Conservation (phyloP, 2,113 vertebrate genomes). For the Callopanchax toddi region DNA sequence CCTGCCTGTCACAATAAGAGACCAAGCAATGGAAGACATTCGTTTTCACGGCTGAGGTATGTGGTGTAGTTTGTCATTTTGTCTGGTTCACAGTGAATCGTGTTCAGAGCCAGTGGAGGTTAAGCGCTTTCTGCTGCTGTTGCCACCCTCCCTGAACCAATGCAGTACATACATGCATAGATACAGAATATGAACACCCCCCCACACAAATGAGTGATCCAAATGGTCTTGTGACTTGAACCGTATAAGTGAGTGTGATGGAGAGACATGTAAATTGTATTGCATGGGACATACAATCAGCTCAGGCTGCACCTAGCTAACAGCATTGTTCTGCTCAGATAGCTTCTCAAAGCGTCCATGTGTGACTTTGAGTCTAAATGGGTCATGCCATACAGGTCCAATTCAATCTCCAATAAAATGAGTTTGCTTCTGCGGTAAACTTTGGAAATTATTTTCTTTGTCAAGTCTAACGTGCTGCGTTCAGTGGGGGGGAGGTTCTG, state of each 20-base stretch:
- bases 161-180: slow-evolving; percentile 1
- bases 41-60: slow-evolving; percentile 69
- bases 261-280: slow-evolving; percentile 78
- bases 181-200: slow-evolving; percentile 33
- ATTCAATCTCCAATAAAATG: slow-evolving; percentile 74
- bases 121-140: slow-evolving; percentile 51
- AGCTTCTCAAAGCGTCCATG: slow-evolving; percentile 53
- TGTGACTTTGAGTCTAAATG: slow-evolving; percentile 68
- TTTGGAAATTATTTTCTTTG: slow-evolving; percentile 68
- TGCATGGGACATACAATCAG: slow-evolving; percentile 62
- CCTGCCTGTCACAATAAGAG: slow-evolving; percentile 80
- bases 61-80: slow-evolving; percentile 64
- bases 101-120: slow-evolving; percentile 52
- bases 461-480: slow-evolving; percentile 44
- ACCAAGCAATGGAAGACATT: slow-evolving; percentile 44
- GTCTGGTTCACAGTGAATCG: slow-evolving; percentile 51
- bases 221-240: slow-evolving; percentile 72
- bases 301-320: slow-evolving; percentile 52
- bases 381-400: slow-evolving; percentile 62
- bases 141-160: slow-evolving; percentile 43
- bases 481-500: slow-evolving; percentile 16
- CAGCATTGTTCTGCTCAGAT: slow-evolving; percentile 66
- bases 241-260: slow-evolving; percentile 72
- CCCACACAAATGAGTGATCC: slow-evolving; percentile 56
- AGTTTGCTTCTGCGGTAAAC: slow-evolving; percentile 71